A percentile compares a stretch with the other conserved stretches of the same genome.
Conservation (phyloP, 2,113 vertebrate species). For the Channa argus region DNA sequence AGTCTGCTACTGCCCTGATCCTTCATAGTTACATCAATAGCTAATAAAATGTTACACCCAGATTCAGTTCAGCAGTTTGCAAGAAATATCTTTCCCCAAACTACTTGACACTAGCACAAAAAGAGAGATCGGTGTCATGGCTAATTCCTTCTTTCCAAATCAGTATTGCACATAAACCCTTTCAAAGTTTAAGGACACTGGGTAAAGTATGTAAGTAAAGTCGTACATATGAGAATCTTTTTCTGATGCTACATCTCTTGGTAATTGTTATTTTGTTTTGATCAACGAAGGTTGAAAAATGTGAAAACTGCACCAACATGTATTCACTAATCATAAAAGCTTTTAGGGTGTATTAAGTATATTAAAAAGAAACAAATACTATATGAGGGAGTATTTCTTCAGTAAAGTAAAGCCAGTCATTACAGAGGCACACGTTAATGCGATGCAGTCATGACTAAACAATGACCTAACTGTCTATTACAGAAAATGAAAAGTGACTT, state of each 20-base stretch:
- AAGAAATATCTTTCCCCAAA: too few relatives aligned
- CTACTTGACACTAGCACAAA: too few relatives aligned
- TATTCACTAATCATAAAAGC: too few relatives aligned
- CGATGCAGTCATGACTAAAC: constrained; percentile 15
- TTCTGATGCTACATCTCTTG: not conserved
- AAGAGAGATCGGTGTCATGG: too few relatives aligned
- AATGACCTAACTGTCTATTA: constrained; percentile 17
- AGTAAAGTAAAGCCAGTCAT: not conserved
- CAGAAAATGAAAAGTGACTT: constrained; percentile 23
- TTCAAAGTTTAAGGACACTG: too few relatives aligned
- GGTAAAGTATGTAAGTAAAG: too few relatives aligned
- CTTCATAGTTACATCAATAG: too few relatives aligned
- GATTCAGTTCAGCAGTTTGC: too few relatives aligned
- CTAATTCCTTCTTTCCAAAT: too few relatives aligned
- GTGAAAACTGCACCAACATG: too few relatives aligned
- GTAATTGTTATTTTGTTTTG: not conserved
- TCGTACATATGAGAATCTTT: not conserved
- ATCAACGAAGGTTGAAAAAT: not conserved
- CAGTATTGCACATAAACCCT: too few relatives aligned
- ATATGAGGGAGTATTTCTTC: not conserved
- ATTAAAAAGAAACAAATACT: not conserved
- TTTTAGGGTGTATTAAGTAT: not conserved
- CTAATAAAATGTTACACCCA: not conserved
- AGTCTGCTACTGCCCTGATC: too few relatives aligned
- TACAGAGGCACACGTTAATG: not conserved